Conservation (phyloP, 1,140 invertebrate genomes). For the Leptinotarsa defecta region DNA sequence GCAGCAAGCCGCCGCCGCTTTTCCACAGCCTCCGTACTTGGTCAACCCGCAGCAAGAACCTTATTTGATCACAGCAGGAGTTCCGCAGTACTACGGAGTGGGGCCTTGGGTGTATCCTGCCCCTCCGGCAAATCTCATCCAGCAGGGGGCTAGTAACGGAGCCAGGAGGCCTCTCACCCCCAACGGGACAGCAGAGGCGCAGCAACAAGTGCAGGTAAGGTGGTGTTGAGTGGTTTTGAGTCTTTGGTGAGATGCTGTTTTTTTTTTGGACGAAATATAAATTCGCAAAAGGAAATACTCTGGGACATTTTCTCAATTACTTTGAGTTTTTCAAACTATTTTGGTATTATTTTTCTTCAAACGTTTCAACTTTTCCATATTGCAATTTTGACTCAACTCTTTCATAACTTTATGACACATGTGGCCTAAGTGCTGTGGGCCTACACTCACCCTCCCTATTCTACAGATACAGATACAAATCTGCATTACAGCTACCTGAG, state of each 20-base stretch:
- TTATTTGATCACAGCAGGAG: constrained; percentile 56
- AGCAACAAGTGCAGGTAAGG: constrained; percentile 54
- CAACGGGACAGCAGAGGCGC: constrained; percentile 52
- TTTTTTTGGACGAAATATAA: no score
- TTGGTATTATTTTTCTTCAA: background rate
- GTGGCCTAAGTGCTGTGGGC: no score
- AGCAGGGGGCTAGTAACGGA: constrained; percentile 67
- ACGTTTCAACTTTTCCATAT: background rate
- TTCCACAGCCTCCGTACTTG: constrained; percentile 83
- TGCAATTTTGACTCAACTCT: background rate
- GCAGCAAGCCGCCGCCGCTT: constrained; percentile 68
- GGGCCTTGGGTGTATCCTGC: constrained; percentile 84
- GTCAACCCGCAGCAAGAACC: constrained; percentile 69
- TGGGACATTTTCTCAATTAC: background rate
- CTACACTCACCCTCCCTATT: no score
- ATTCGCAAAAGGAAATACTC: background rate
- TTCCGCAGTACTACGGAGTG: constrained; percentile 81
- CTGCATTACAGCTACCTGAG: no score
- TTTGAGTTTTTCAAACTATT: background rate
- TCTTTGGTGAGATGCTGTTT: no score
- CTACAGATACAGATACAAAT: no score
- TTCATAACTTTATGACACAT: background rate
- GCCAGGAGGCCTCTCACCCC: constrained; percentile 57
- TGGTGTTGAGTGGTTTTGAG: background rate
- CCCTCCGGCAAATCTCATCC: constrained; percentile 66